Base-by-base conservation (phyloP, 2,113 vertebrate species). In the Heterochromis multidens region DNA sequence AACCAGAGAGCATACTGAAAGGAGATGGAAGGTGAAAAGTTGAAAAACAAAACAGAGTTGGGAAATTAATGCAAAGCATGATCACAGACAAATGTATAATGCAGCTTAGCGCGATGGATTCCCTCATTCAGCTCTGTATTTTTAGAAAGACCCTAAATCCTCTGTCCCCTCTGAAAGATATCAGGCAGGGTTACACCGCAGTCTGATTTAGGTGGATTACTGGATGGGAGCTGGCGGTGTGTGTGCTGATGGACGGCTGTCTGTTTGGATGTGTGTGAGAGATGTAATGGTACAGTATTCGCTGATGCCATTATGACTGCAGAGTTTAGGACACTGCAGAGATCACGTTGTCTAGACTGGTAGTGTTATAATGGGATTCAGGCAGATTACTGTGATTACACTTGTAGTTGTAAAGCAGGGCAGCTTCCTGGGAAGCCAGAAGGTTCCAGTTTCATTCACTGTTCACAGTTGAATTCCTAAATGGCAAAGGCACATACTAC, bases 331-430 rank as follows among this genome's bases (percentile, higher is more conserved):
- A 77, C 52, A 83, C 17, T 58, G 83, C 83, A 94, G 92, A 96
- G 95, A 96, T 96, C 95, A 95, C 58, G 81, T 92, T 87, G 95
- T 97, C 95, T 96, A 96, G 96, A 97, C 94, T 11, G 79, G 94
- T 94, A 92, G 90, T 85, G 94, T 90, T 97, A 95, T 96, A 97
- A 97, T 97, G 95, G 95, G 95, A 97, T 97, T 97, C 93, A 59
- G 65, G 1, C 91, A 96, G 95, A 96, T 96, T 96, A 90, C 85
- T 88, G 88, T 85, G 94, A 94, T 94, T 97, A 96, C 95, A 94
- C 93, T 82, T 94, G 83, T 94, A 92, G 86, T 90, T 94, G 92
- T 93, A 93, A 93, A 77, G 89, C 78, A 46, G 84, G 78, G 70
- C 88, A 25, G 88, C 78, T 86, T 84, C 85, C 79, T 90, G 65